phyloP scores from a whole-genome alignment of 1,140 invertebrate species.

The Tachypleus tridentatus region DNA sequence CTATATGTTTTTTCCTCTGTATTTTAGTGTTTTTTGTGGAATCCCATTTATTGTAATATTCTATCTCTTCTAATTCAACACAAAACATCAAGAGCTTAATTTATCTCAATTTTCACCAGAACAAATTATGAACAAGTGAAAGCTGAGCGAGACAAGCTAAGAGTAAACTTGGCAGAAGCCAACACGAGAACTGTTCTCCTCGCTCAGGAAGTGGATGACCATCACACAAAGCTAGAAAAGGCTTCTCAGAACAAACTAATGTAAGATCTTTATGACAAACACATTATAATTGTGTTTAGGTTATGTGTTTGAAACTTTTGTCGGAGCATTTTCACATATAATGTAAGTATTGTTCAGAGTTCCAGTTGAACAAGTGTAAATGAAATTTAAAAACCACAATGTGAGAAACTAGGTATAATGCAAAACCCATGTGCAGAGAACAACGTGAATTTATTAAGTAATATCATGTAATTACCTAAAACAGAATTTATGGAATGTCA shows the following conservation, averaged over 20 bases:
- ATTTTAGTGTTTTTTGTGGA: not conserved
- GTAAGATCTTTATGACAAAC: conserved; percentile 27
- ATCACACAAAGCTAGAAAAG: conserved; percentile 63
- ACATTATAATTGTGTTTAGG: not conserved
- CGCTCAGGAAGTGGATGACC: conserved; percentile 79
- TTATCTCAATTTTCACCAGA: conserved; percentile 28
- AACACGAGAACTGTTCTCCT: conserved; percentile 62
- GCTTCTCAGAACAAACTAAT: conserved; percentile 47
- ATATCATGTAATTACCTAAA: too few relatives aligned
- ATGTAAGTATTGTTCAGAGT: too few relatives aligned
- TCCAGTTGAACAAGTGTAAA: too few relatives aligned
- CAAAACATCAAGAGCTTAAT: not conserved
- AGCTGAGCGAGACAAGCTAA: conserved; percentile 60
- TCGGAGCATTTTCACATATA: not conserved
- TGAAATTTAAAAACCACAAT: not conserved
- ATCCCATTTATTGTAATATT: not conserved
- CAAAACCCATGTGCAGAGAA: not conserved
- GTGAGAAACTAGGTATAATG: not conserved
- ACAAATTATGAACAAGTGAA: conserved; percentile 48
- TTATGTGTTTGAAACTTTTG: not conserved
- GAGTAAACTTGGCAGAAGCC: conserved; percentile 59
- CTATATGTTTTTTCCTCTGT: too few relatives aligned
- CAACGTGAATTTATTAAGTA: not conserved
- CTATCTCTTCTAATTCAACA: not conserved
- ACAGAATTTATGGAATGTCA: too few relatives aligned